A percentile compares a stretch with the other conserved stretches of the same genome.
Evolutionary conservation across 1,140 invertebrate genomes (phyloP).

Genomic region (Steinernema feltiae): DNA sequence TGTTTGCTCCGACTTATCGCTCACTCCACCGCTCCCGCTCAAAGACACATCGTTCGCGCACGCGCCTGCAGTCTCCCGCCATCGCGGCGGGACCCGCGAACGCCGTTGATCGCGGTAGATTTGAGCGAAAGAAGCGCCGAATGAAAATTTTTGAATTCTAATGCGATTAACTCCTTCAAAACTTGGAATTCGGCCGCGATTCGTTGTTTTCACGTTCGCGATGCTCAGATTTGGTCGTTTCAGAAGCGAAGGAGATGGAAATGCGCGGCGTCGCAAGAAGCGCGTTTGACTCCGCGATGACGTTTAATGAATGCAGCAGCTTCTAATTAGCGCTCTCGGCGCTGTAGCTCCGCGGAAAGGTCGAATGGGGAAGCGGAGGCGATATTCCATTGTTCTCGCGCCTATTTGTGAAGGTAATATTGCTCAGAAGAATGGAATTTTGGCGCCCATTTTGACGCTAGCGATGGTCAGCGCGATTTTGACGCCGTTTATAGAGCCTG

Average conservation of each 20-base stretch:
- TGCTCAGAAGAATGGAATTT: too few species aligned
- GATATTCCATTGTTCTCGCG: background rate
- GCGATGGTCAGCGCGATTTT: too few species aligned
- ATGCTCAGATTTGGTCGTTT: background rate
- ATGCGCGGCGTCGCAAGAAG: background rate
- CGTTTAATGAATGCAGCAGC: background rate
- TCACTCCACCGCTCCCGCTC: too few species aligned
- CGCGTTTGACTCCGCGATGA: background rate
- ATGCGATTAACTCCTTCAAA: background rate
- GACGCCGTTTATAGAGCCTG: too few species aligned
- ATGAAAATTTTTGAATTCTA: slow-evolving; percentile 9
- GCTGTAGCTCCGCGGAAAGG: background rate
- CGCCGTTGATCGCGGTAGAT: too few species aligned
- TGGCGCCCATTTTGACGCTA: too few species aligned
- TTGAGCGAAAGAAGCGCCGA: slow-evolving; percentile 5
- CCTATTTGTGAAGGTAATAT: background rate
- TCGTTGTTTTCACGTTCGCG: background rate
- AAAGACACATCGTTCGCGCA: too few species aligned
- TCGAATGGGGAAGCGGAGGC: background rate
- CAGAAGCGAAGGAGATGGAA: background rate
- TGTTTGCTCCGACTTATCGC: too few species aligned
- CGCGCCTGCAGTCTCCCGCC: too few species aligned
- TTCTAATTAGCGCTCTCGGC: background rate
- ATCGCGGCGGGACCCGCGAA: too few species aligned
- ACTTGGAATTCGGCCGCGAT: background rate